Evolutionary conservation across 2,888 invertebrate species (phyloP), one percentile per base, ranked within the genome.

Genomic region (Escarpia spicata): DNA sequence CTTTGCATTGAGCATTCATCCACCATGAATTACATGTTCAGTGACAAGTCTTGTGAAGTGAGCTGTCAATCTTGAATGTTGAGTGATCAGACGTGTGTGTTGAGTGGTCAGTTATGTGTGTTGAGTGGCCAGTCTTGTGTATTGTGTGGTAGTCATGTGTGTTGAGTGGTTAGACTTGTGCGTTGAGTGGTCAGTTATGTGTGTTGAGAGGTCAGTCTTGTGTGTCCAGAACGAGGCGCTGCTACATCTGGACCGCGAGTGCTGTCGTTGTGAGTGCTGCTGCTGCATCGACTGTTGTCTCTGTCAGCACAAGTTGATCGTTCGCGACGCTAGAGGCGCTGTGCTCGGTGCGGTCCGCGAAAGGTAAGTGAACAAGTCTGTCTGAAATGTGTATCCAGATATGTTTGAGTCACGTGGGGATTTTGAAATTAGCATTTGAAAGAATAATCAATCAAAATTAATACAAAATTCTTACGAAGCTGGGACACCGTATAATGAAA

Each of bases 261-360:
- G 94, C 75, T 95, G 95, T 90, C 94, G 95, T 2, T 95, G 95
- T 93, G 95, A 95, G 92, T 95, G 95, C 90, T 95, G 94, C 92
- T 95, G 95, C 92, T 95, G 92, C 60, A 26, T 92, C 43, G 91
- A 92, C 90, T 93, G 95, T 92, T 95, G 94, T 91, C 93, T 94
- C 90, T 95, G 95, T 92, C 93, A 94, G 43, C 94, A 95, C 92
- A 94, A 94, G 92, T 93, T 95, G 10, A 94, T 94, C 90, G 94
- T 95, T 12, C 94, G 94, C 1, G 95, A 95, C 92, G 93, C 94
- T 52, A 93, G 94, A 12, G 94, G 94, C 8, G 75, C 94, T 15
- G 94, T 94, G 10, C 93, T 95, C 3, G 95, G 95, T 3, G 44
- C 31, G 2, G 92, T 91, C 90, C 92, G 91, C 43, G 90, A 93